These are phyloP conservation scores for Gracilinanus agilis DNA, from an alignment of 2,113 vertebrate genomes.

Conservation along the genomic window DNA sequence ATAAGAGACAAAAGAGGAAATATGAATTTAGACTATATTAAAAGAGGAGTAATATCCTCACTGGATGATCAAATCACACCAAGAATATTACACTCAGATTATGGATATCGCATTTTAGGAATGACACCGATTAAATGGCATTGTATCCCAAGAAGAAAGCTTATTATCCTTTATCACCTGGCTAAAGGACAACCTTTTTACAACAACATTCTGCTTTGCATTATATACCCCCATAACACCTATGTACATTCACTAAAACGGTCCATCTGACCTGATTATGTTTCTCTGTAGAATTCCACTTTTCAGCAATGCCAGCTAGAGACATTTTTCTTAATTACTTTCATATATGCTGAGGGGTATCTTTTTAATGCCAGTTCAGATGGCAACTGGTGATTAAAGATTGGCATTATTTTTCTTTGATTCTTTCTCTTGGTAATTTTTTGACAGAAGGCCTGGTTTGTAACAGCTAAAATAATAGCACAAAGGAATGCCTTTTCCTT, in stretches of 20 bases:
- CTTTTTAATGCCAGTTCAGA: too few species aligned
- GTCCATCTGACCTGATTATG: background rate
- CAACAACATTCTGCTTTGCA: background rate
- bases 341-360: background rate
- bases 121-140: background rate
- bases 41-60: background rate
- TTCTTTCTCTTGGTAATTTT: slow-evolving; percentile 53
- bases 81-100: background rate
- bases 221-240: background rate
- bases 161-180: background rate
- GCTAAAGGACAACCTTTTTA: background rate
- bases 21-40: background rate
- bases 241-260: background rate
- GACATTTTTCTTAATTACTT: slow-evolving; percentile 23
- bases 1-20: background rate
- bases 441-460: slow-evolving; percentile 54
- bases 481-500: slow-evolving; percentile 57
- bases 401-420: slow-evolving; percentile 48
- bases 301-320: background rate
- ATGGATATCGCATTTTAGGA: background rate
- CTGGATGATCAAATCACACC: background rate
- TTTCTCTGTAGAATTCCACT: background rate
- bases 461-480: slow-evolving; percentile 68
- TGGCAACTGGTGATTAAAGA: background rate
- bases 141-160: background rate